Evolutionary conservation across 2,888 invertebrate genomes (phyloP), one percentile per base, ranked within the genome.

Genomic region (Clistopyga incitator): DNA sequence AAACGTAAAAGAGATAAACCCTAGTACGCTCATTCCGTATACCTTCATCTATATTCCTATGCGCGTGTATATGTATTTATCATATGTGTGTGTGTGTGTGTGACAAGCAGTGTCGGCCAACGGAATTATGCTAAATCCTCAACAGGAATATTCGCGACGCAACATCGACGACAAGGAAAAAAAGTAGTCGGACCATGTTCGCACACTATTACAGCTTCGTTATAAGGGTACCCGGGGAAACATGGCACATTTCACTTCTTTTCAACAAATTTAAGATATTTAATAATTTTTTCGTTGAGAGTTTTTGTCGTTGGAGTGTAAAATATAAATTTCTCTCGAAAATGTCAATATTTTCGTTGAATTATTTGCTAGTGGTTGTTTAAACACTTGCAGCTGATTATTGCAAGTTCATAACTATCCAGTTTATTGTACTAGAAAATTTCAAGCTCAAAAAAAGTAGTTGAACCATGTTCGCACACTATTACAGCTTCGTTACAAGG

Each of bases 41-140:
- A 47, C 25, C 11, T 38, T 23, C n/a, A 20, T 65, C 65, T 38
- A 54, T 20, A 4, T 15, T 34, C 11, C 11, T 25, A 56, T 23
- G 25, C 6, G 8, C n/a, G 56, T 45, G 13, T 50, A 23, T 10
- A 18, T 42, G 13, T 45, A 29, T 11, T 0, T 50, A 6, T 50
- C 64, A 45, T 6, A 56, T 42, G 45, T 56, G 20, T 67, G 74
- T 42, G 45, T 47, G 20, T 67, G 74, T 42, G 34, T 52, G 45
- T 64, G 78, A 70, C 70, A 81, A 77, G 78, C 78, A 34, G 86
- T 80, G 84, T 67, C 85, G 87, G 89, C 87, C 86, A 88, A 87
- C 84, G 84, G 87, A 89, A 90, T 90, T 89, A 90, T 89, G 89
- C 87, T 89, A 89, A 88, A 88, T 89, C 88, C 86, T 85, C 88